These are phyloP conservation scores for Molothrus aeneus DNA, from an alignment of 2,797 vertebrate genomes.

Conservation along the genomic window DNA sequence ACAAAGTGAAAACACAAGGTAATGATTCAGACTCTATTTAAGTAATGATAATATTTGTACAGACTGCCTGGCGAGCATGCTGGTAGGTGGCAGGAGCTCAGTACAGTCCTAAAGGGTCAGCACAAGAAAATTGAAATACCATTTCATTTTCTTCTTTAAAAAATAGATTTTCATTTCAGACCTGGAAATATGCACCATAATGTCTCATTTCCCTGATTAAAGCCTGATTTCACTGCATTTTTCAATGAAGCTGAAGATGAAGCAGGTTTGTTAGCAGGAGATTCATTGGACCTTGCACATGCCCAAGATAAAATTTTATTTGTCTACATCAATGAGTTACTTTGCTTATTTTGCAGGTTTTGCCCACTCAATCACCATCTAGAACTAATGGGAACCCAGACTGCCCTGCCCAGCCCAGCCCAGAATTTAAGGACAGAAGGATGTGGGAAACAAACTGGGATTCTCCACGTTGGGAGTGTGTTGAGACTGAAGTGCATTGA, in stretches of 20 bases:
- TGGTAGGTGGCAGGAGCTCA: slow-evolving; percentile 20
- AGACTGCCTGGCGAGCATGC: slow-evolving; percentile 37
- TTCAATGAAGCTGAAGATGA: background rate
- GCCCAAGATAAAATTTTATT: background rate
- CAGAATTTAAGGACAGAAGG: background rate
- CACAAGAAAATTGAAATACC: background rate
- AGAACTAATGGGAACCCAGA: background rate
- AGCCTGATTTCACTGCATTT: background rate
- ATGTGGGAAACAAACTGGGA: background rate
- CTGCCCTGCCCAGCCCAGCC: background rate
- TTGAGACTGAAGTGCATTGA: background rate
- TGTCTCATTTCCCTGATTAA: background rate
- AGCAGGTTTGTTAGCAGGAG: background rate
- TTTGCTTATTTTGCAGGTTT: background rate
- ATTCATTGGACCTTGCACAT: background rate
- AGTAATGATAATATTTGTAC: slow-evolving; percentile 69
- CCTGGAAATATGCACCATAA: background rate
- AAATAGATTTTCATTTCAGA: slow-evolving; percentile 2
- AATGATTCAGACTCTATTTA: slow-evolving; percentile 66
- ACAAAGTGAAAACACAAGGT: slow-evolving; percentile 65
- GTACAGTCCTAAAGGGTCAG: slow-evolving; percentile 6
- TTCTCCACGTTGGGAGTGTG: accelerated
- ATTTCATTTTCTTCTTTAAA: slow-evolving; percentile 28
- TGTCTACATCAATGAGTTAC: background rate
- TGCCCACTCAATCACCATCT: background rate